These are phyloP conservation scores for Lampris megalopsis DNA, from an alignment of 2,113 vertebrate species.

Conservation along the genomic window DNA sequence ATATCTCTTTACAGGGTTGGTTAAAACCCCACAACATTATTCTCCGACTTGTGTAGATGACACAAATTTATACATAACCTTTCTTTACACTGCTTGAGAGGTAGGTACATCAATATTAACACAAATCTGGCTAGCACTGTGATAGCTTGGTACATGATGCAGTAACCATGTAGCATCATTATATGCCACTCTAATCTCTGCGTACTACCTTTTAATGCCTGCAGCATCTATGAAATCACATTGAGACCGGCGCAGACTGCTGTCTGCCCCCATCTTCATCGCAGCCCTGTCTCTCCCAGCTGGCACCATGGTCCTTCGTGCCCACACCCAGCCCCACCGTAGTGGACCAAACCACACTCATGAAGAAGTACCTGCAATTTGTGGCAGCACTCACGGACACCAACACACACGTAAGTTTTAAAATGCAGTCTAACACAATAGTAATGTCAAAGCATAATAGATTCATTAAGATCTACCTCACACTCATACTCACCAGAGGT, in stretches of 20 bases:
- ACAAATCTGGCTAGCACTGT: no score
- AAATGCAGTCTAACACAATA: not conserved
- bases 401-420: slow-evolving; percentile 92
- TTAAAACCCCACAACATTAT: no score
- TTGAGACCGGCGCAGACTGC: slow-evolving; percentile 67
- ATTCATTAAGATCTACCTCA: not conserved
- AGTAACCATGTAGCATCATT: not conserved
- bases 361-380: slow-evolving; percentile 99
- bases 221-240: slow-evolving; percentile 60
- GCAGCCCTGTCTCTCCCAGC: slow-evolving; percentile 55
- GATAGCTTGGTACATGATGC: no score
- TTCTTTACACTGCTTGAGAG: no score
- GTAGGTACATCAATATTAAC: no score
- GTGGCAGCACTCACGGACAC: slow-evolving; percentile 96
- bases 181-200: not conserved
- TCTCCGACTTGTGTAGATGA: no score
- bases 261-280: slow-evolving; percentile 49
- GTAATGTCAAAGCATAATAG: not conserved
- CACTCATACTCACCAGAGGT: not conserved
- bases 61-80: no score
- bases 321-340: slow-evolving; percentile 94
- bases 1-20: no score
- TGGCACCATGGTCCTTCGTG: slow-evolving; percentile 91
- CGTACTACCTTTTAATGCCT: not conserved
- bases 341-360: slow-evolving; percentile 97